Percentiles rank a stretch among this genome's conserved stretches.
Evolutionary conservation across 2,888 invertebrate genomes (phyloP).

Genomic region (Arctia plantaginis): DNA sequence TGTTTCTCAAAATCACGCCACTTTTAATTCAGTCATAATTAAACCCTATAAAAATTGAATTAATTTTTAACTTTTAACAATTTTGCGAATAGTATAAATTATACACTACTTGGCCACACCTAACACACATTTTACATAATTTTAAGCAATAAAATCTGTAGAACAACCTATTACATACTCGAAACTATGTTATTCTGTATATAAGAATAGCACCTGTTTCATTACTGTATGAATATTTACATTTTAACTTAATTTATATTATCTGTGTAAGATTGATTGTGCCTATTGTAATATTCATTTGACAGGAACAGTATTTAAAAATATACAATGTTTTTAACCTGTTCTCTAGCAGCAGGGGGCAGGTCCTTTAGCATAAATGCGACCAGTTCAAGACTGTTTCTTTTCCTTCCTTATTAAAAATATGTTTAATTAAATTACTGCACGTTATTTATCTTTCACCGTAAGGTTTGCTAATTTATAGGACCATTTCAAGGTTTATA

Average conservation of each 20-base stretch:
- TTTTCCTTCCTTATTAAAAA: conserved; percentile 4
- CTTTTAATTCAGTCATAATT: neutral
- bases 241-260: conserved; percentile 48
- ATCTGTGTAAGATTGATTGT: conserved; percentile 59
- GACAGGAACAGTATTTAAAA: conserved; percentile 40
- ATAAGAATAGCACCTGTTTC: conserved; percentile 55
- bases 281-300: conserved; percentile 63
- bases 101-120: conserved; percentile 40
- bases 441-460: neutral
- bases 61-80: conserved; percentile 17
- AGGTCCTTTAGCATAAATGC: conserved; percentile 14
- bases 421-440: neutral
- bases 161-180: conserved; percentile 29
- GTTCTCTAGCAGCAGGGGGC: conserved; percentile 40
- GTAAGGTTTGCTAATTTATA: neutral
- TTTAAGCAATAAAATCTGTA: conserved; percentile 34
- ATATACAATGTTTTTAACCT: conserved; percentile 41
- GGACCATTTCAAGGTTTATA: no score
- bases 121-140: conserved; percentile 31
- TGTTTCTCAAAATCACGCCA: neutral
- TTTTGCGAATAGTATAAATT: conserved; percentile 35
- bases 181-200: conserved; percentile 44
- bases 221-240: conserved; percentile 47
- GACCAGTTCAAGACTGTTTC: conserved; percentile 8
- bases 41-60: neutral